Evolutionary conservation across 2,113 vertebrate genomes (phyloP).

Genomic region (Orthonyx spaldingii): DNA sequence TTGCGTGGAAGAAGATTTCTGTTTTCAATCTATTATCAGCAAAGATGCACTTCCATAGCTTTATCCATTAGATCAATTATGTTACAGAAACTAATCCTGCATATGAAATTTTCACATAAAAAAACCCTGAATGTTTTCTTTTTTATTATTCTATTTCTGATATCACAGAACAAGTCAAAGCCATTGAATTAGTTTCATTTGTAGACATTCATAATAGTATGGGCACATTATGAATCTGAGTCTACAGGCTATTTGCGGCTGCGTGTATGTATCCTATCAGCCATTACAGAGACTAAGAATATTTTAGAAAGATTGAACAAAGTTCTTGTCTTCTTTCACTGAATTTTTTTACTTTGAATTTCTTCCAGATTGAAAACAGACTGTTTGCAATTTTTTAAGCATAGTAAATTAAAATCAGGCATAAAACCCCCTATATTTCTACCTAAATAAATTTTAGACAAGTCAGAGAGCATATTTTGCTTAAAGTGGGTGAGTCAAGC

Average conservation of each 20-base stretch:
- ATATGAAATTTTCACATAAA: not conserved
- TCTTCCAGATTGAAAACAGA: not conserved
- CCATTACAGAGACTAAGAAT: not conserved
- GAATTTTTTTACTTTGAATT: not conserved
- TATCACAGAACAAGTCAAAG: not conserved
- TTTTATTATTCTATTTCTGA: not conserved
- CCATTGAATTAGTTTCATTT: not conserved
- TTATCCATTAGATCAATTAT: not conserved
- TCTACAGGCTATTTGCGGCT: not conserved
- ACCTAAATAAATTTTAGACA: not conserved
- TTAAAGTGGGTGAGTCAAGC: not conserved
- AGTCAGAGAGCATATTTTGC: not conserved
- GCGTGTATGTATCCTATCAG: not conserved
- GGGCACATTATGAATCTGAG: not conserved
- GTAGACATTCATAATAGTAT: not conserved
- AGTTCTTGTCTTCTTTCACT: not conserved
- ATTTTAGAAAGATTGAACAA: not conserved
- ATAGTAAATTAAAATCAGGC: not conserved
- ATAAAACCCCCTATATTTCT: not conserved
- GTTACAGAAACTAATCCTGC: not conserved
- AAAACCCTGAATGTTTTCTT: not conserved
- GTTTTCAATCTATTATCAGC: not conserved
- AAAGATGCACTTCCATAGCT: not conserved
- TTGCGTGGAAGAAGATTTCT: not conserved
- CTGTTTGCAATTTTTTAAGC: not conserved